Evolutionary conservation across 2,888 invertebrate species (phyloP), one percentile per base, ranked within the genome.

Genomic region (Acronicta psi): DNA sequence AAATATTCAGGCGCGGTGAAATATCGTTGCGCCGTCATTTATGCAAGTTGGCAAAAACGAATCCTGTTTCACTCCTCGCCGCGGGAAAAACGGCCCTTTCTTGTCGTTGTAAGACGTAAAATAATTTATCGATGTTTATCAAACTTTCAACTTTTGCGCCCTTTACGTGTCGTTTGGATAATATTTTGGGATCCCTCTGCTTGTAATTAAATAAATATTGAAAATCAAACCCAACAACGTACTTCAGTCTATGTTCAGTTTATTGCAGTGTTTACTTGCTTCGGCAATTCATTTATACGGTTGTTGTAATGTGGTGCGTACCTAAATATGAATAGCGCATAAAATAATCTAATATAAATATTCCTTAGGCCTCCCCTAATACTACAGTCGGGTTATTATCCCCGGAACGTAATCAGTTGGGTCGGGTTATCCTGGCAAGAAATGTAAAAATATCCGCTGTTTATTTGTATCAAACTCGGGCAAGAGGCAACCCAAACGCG

Each of bases 401-500:
- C 87, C 72, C 81, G 77, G 82, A 90, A 89, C 88, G 88, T 92
- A 94, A 94, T 93, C 93, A 94, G 93, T 89, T 87, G 94, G 93
- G 92, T 91, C 86, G 92, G 91, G 90, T 88, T 90, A 90, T 87
- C 82, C 87, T 85, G 71, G 85, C 81, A 88, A 93, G 90, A 90
- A 91, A 93, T 92, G 91, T 92, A 93, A 92, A 93, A 92, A 93
- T 94, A 93, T 91, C 90, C 89, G 83, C 91, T 93, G 93, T 94
- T 94, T 94, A 94, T 92, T 93, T 94, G 92, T 93, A 94, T 92
- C 94, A 90, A 91, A 91, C 89, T 89, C 82, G 86, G 87, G 88
- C 85, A 87, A 88, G 87, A 91, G 88, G 92, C 91, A 90, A 90
- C 92, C 93, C 93, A 85, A 91, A 92, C 86, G 93, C 89, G 91